Evolutionary conservation across 1,140 invertebrate genomes (phyloP), one percentile per base, ranked within the genome.

Genomic region (Hyposmocoma kahamanoa): DNA sequence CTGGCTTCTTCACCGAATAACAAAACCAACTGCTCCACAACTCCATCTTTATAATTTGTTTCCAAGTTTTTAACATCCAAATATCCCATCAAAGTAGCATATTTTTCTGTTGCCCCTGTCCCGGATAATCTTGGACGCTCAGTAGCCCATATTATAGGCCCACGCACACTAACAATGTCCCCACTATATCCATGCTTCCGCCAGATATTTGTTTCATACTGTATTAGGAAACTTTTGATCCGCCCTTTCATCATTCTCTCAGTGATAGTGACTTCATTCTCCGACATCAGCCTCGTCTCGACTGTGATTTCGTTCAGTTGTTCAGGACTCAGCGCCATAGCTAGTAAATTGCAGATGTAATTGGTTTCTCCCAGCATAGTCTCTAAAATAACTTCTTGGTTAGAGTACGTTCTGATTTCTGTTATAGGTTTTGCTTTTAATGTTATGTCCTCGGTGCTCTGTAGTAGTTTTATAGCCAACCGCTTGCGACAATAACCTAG

Each of bases 101-200:
- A 70, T 21, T 53, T 58, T 17, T 75, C 66, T 19, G 49, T 20
- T 30, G 63, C 70, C 13, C 66, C 74, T 10, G 62, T 68, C 0
- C 54, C 56, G 6, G 74, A 73, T 34, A 79, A 13, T 32, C 38
- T 71, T 11, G 79, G 82, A 9, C 56, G 59, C 44, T 83, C 72
- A 47, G 73, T 83, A 3, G 81, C 77, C 81, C 81, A 84, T 4
- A 84, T 53, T 4, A 84, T 83, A 0, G 81, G 81, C 6, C 81
- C 81, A 26, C 57, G 56, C 15, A 78, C 50, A 48, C 81, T 84
- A 3, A 84, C 56, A 41, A 83, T 80, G 32, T 83, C 81, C 2
- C 81, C 81, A 47, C 81, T 84, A 15, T 71, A 83, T 11, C 77
- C 78, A 24, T 67, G 44, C 9, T 41, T 39, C 26, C 50, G 53